These are phyloP conservation scores for Chunga burmeisteri DNA, from an alignment of 2,113 vertebrate species.

Conservation along the genomic window DNA sequence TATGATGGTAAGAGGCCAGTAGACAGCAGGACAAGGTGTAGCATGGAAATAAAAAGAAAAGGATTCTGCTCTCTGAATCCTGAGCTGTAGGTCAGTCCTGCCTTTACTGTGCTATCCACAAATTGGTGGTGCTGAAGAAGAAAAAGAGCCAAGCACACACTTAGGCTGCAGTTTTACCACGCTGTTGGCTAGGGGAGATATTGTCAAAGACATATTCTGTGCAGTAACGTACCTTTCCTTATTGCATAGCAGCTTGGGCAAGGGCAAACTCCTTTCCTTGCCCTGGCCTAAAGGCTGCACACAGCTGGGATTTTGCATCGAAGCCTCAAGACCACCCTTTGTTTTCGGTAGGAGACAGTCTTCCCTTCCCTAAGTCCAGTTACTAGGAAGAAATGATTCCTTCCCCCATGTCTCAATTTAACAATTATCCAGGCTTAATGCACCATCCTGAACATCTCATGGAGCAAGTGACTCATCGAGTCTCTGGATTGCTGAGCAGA, in stretches of 20 bases:
- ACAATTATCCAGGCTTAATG: neutral
- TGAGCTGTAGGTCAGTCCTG: neutral
- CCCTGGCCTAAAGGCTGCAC: neutral
- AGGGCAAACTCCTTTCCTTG: neutral
- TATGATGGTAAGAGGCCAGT: neutral
- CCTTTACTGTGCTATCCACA: neutral
- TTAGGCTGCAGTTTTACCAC: neutral
- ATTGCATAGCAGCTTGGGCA: neutral
- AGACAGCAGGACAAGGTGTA: neutral
- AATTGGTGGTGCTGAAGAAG: neutral
- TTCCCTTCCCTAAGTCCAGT: neutral
- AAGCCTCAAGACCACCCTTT: neutral
- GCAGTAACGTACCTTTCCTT: neutral
- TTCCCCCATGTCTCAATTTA: neutral
- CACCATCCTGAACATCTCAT: neutral
- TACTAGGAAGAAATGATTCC: neutral
- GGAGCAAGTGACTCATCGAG: neutral
- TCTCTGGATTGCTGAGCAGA: neutral
- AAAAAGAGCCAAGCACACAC: neutral
- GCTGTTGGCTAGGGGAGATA: neutral
- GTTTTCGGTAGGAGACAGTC: neutral
- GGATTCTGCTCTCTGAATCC: neutral
- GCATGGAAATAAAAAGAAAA: neutral
- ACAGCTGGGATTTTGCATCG: neutral
- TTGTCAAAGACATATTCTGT: neutral